Percentiles rank a stretch among this genome's conserved stretches.
phyloP scores from a whole-genome alignment of 2,113 vertebrate genomes.

The Pitta sordida region DNA sequence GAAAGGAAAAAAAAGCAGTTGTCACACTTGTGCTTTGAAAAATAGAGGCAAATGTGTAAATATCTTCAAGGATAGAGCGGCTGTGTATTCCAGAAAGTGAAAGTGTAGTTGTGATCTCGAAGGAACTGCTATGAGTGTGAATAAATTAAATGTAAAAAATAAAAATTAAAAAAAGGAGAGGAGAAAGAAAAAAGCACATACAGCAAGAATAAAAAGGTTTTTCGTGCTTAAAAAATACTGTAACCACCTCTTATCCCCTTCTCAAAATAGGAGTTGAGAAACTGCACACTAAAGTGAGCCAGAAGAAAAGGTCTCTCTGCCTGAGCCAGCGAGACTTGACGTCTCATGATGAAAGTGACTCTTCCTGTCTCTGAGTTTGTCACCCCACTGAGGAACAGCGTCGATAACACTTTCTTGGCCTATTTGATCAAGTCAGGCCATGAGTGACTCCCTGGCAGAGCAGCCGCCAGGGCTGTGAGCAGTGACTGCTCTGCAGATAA shows the following conservation, averaged over 20 bases:
- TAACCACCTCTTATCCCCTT: not conserved
- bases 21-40: not conserved
- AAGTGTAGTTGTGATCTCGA: not conserved
- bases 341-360: slow-evolving; percentile 4
- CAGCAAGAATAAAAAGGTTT: not conserved
- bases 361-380: not conserved
- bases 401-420: not conserved
- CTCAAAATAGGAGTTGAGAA: not conserved
- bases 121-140: not conserved
- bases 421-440: not conserved
- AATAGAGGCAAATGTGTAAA: not conserved
- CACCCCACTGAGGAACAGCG: not conserved
- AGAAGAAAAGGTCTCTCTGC: not conserved
- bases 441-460: not conserved
- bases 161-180: not conserved
- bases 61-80: not conserved
- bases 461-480: not conserved
- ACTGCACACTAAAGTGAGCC: not conserved
- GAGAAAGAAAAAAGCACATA: not conserved
- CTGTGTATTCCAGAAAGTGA: not conserved
- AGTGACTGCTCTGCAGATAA: not conserved
- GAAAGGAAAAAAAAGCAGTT: not conserved
- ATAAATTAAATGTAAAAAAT: not conserved
- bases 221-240: not conserved
- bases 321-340: not conserved